Conservation (phyloP, 1,140 invertebrate genomes). For the Coptotermes formosanus region DNA sequence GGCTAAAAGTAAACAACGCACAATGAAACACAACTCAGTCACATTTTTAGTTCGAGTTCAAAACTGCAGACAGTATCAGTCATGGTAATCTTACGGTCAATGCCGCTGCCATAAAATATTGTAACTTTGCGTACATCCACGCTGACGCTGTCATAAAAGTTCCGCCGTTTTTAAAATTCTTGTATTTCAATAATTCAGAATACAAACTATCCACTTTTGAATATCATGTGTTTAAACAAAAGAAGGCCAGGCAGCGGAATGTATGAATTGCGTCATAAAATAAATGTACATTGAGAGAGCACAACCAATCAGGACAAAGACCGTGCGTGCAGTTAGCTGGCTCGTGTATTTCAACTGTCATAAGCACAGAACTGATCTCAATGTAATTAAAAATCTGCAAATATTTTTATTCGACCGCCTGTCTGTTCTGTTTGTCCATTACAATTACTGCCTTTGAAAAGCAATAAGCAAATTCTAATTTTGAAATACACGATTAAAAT, state of each 20-base stretch:
- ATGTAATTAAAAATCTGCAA: not conserved
- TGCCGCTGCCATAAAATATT: too few species aligned
- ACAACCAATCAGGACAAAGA: not conserved
- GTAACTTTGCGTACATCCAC: too few species aligned
- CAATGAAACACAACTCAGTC: too few species aligned
- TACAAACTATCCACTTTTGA: not conserved
- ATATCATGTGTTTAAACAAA: not conserved
- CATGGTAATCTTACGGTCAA: too few species aligned
- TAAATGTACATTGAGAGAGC: not conserved
- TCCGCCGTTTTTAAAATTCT: not conserved
- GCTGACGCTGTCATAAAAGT: not conserved
- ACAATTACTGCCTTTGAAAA: not conserved
- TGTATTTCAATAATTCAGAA: not conserved
- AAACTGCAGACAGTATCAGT: too few species aligned
- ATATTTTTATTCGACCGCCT: not conserved
- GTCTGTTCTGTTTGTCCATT: not conserved
- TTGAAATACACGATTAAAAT: not conserved
- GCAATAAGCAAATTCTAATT: not conserved
- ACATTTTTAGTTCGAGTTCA: too few species aligned
- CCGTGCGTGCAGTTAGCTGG: not conserved
- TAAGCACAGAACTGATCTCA: not conserved
- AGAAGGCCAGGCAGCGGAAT: not conserved
- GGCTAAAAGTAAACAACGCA: too few species aligned
- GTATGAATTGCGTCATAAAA: not conserved
- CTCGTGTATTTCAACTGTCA: not conserved